Conservation (phyloP, 2,113 vertebrate species). For the Jaculus jaculus region DNA sequence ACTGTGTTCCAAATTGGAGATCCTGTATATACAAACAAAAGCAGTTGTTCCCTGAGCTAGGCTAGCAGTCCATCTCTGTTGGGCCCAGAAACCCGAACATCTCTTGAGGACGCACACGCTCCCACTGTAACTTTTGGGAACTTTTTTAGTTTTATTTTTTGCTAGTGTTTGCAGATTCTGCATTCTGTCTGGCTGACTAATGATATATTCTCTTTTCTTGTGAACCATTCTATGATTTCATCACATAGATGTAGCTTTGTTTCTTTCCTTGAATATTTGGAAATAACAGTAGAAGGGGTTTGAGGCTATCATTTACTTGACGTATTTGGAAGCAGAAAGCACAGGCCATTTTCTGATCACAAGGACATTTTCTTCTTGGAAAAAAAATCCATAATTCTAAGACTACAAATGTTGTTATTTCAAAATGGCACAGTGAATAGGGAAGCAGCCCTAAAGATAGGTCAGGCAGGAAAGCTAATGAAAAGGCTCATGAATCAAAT, state of each 20-base stretch:
- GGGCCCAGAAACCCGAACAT: not conserved
- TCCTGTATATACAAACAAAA: slow-evolving; percentile 16
- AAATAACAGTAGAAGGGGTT: slow-evolving; percentile 33
- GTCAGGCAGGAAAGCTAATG: not conserved
- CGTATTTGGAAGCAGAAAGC: slow-evolving; percentile 4
- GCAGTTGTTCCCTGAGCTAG: not conserved
- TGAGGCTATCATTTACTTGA: slow-evolving; percentile 44
- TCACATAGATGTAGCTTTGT: slow-evolving; percentile 51
- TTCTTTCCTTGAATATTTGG: slow-evolving; percentile 54
- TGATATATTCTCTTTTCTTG: slow-evolving; percentile 43
- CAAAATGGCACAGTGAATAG: not conserved
- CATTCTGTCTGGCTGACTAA: slow-evolving; percentile 55
- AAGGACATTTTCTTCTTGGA: slow-evolving; percentile 29
- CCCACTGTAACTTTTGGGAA: slow-evolving; percentile 33
- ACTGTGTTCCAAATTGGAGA: slow-evolving; percentile 36
- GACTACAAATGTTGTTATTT: not conserved
- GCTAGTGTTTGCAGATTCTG: slow-evolving; percentile 20
- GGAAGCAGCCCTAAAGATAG: not conserved
- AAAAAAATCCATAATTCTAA: slow-evolving; percentile 31
- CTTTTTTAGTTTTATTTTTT: not conserved
- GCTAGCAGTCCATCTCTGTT: slow-evolving; percentile 3
- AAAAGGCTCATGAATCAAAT: not conserved
- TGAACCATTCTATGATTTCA: slow-evolving; percentile 58
- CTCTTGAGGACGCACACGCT: not conserved
- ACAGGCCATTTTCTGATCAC: slow-evolving; percentile 28